Evolutionary conservation across 2,797 vertebrate genomes (phyloP), one percentile per base, ranked within the genome.

Genomic region (Tachyglossus aculeatus): DNA sequence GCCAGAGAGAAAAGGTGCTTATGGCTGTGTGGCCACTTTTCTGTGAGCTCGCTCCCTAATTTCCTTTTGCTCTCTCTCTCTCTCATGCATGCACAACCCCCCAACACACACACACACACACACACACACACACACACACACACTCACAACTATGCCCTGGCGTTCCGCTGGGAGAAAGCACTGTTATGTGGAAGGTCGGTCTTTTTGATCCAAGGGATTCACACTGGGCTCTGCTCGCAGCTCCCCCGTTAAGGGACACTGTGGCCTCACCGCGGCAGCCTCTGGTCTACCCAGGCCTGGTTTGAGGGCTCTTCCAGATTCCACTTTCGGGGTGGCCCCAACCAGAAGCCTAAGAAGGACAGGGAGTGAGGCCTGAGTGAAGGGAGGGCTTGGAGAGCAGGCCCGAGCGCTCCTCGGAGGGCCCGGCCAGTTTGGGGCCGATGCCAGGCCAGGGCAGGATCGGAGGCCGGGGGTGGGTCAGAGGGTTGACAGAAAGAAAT

Each of bases 81-180:
- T 44, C 4, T 44, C 5, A 21, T n/a, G 16, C 6, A 16, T 6
- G 25, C 16, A 18, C 7, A 12, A 1, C 29, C 12, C 15, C 31
- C 25, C 14, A 9, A 29, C 31, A 48, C 31, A 48, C 7, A 16
- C 6, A 16, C 6, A 25, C 16, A 18, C 7, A 9, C 18, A 29
- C 31, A 48, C 31, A 48, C 7, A 48, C 16, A 16, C 31, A 27
- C 9, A 27, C 45, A 25, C 25, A 48, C 3, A 55, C 22, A 32
- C 37, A 50, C 32, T 73, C 54, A 45, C 45, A 50, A 43, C 36
- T 62, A 12, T 71, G 64, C 67, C 63, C 40, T 41, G 53, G 32
- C 31, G 25, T 38, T 40, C 38, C 2, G 9, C 36, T 37, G 43
- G 51, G 57, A 60, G 21, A 56, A n/a, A 74, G 51, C 47, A 76